Evolutionary conservation across 2,113 vertebrate genomes (phyloP).

Genomic region (Sceloporus tristichus): DNA sequence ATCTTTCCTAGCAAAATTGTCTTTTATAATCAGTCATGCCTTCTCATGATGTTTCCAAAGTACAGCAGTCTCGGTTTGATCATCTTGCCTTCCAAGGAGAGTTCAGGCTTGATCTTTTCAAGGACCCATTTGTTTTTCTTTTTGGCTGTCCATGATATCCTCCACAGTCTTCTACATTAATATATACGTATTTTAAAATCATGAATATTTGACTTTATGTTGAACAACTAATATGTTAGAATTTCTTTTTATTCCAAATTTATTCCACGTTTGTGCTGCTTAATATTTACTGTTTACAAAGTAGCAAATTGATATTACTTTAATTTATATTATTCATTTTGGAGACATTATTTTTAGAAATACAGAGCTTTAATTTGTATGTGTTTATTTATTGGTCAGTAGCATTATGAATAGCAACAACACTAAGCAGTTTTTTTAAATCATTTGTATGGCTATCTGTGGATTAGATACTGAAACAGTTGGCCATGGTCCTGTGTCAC

Average conservation of each 20-base stretch:
- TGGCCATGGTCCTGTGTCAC: not conserved
- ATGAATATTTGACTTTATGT: not conserved
- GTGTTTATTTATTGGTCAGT: not conserved
- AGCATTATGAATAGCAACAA: not conserved
- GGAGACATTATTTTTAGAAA: not conserved
- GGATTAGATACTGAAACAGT: not conserved
- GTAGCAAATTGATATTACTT: not conserved
- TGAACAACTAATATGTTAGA: not conserved
- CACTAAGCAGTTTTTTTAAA: not conserved
- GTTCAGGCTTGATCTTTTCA: no score
- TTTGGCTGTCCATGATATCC: no score
- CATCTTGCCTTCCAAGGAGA: no score
- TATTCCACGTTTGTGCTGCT: not conserved
- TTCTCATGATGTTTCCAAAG: no score
- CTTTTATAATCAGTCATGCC: no score
- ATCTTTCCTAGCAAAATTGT: constrained; percentile 48
- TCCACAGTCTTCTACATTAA: no score
- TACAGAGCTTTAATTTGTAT: not conserved
- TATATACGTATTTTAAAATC: not conserved
- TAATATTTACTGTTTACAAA: constrained; percentile 1
- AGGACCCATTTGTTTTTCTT: no score
- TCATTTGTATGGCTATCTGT: not conserved
- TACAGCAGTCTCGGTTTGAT: no score
- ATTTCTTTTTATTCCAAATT: not conserved
- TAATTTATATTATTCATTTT: not conserved